Conservation (phyloP, 2,888 invertebrate species). For the Prosopocoilus inquinatus region DNA sequence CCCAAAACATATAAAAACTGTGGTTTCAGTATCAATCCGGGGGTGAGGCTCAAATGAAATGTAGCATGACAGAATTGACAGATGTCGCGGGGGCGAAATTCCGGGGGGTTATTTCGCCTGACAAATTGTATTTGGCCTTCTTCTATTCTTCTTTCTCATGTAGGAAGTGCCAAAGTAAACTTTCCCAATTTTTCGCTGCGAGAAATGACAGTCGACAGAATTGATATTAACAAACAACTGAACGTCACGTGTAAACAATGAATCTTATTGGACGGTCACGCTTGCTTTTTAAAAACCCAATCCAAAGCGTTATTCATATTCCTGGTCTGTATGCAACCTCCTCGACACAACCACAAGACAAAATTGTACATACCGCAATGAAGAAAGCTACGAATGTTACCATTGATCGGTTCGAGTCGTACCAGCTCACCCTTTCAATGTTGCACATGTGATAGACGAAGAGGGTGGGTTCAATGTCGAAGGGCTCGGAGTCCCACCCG, state of each 20-base stretch:
- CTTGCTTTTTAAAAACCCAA: neutral
- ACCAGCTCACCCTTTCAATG: slow-evolving; percentile 45
- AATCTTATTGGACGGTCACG: neutral
- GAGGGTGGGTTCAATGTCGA: slow-evolving; percentile 43
- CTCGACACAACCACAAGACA: too few relatives aligned
- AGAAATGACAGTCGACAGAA: neutral
- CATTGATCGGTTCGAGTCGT: slow-evolving; percentile 37
- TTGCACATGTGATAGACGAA: slow-evolving; percentile 51
- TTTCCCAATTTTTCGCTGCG: too few relatives aligned
- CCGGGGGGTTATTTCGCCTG: too few relatives aligned
- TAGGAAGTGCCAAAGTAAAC: too few relatives aligned
- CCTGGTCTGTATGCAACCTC: neutral
- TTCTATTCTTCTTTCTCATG: too few relatives aligned
- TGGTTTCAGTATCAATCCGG: too few relatives aligned
- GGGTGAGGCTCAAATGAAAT: too few relatives aligned
- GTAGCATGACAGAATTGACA: too few relatives aligned
- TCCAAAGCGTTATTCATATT: too few relatives aligned
- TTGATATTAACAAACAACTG: neutral
- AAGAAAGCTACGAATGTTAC: slow-evolving; percentile 41
- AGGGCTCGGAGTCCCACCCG: slow-evolving; percentile 47
- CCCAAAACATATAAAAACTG: too few relatives aligned
- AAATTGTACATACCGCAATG: slow-evolving; percentile 35
- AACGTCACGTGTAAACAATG: neutral
- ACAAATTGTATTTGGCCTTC: too few relatives aligned
- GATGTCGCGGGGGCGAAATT: too few relatives aligned